These are phyloP conservation scores for Lasiurus borealis DNA, from an alignment of 2,113 vertebrate species.

Conservation along the genomic window DNA sequence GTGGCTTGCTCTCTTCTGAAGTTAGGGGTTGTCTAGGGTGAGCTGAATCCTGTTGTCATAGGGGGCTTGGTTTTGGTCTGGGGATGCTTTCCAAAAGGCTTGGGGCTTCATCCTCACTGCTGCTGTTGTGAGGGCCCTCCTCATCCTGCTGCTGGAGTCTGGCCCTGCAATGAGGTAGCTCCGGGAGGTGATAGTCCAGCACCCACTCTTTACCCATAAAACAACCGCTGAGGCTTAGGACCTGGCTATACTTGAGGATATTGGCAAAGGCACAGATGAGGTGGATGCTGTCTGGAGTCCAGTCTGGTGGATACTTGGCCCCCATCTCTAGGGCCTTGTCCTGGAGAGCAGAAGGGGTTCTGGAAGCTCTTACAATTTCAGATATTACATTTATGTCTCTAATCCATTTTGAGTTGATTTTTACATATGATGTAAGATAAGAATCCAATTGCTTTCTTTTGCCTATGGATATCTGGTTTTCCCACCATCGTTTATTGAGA, in stretches of 20 bases:
- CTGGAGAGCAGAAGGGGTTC: slow-evolving; percentile 93
- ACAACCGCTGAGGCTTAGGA: slow-evolving; percentile 91
- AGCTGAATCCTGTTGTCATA: slow-evolving; percentile 57
- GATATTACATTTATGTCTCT: neutral
- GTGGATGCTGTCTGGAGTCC: slow-evolving; percentile 92
- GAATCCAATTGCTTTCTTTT: neutral
- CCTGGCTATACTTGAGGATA: slow-evolving; percentile 95
- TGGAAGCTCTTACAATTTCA: slow-evolving; percentile 88
- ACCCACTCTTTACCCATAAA: slow-evolving; percentile 93
- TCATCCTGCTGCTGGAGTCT: slow-evolving; percentile 87
- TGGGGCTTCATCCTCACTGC: slow-evolving; percentile 53
- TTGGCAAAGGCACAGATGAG: slow-evolving; percentile 96
- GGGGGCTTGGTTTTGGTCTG: slow-evolving; percentile 65
- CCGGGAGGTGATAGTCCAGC: slow-evolving; percentile 91
- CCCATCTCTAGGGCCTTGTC: slow-evolving; percentile 94
- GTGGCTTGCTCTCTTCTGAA: slow-evolving; percentile 50
- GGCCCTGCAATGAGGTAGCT: slow-evolving; percentile 92
- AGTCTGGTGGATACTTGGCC: slow-evolving; percentile 92
- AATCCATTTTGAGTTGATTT: neutral
- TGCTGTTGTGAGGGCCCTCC: neutral
- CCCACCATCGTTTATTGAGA: neutral
- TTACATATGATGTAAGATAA: neutral
- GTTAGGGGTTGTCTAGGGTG: slow-evolving; percentile 30
- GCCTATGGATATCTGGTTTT: neutral
- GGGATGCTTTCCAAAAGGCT: slow-evolving; percentile 38